Conservation (phyloP, 1,140 invertebrate species). For the Macrobrachium nipponense region DNA sequence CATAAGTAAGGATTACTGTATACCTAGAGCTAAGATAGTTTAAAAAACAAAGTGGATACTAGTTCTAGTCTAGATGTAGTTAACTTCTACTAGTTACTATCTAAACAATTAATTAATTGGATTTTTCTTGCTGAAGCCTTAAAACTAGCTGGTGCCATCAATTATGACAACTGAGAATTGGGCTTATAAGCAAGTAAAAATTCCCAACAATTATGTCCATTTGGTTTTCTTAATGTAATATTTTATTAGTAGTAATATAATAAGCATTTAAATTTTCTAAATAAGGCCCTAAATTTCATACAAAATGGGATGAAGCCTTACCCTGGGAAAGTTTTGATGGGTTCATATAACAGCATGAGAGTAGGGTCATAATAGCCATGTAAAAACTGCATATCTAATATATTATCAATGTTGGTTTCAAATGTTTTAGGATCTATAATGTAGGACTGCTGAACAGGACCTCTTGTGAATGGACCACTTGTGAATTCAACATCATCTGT, state of each 20-base stretch:
- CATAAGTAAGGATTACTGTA: no score
- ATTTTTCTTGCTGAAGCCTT: background rate
- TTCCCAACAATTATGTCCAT: no score
- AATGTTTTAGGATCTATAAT: constrained; percentile 88
- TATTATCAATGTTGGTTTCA: constrained; percentile 91
- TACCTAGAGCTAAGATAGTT: no score
- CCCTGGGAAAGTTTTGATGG: constrained; percentile 96
- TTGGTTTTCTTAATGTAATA: no score
- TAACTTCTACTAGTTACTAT: background rate
- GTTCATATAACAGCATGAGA: constrained; percentile 95
- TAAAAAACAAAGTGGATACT: no score
- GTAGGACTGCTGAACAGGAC: constrained; percentile 83
- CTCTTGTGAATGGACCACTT: constrained; percentile 22
- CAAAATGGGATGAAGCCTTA: constrained; percentile 69
- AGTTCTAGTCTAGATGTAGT: no score
- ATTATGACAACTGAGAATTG: no score
- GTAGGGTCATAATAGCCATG: constrained; percentile 99
- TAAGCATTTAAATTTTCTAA: background rate
- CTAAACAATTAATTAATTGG: background rate
- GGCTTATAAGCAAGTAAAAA: no score
- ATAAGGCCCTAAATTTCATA: no score
- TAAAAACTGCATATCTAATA: constrained; percentile 96
- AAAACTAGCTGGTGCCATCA: background rate
- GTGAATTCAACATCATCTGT: constrained; percentile 60
- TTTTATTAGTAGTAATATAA: no score